phyloP scores from a whole-genome alignment of 2,888 invertebrate genomes.

The Gymnosoma rotundatum region DNA sequence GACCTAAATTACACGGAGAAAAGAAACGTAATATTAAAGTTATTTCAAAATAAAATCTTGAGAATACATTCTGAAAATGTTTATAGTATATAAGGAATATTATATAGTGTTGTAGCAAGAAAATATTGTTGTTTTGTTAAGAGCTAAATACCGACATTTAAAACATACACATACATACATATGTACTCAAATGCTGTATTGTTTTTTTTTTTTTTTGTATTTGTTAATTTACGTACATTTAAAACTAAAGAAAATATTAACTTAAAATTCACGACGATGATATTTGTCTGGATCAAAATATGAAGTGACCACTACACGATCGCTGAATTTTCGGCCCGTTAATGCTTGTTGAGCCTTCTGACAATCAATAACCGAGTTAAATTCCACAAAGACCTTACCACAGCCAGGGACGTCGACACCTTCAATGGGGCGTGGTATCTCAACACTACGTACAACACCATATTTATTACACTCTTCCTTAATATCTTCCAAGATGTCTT shows the following conservation, averaged over 20 bases:
- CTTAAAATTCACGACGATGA: slow-evolving; percentile 96
- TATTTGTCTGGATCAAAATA: slow-evolving; percentile 99
- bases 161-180: neutral
- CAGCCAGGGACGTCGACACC: slow-evolving; percentile 98
- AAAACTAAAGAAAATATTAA: slow-evolving; percentile 39
- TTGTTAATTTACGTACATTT: slow-evolving; percentile 30
- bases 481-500: slow-evolving; percentile 98
- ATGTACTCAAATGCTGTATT: neutral
- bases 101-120: slow-evolving; percentile 12
- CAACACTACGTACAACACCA: slow-evolving; percentile 96
- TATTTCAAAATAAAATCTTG: slow-evolving; percentile 24
- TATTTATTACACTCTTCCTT: slow-evolving; percentile 98
- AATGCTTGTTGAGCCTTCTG: slow-evolving; percentile 98
- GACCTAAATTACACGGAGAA: slow-evolving; percentile 38
- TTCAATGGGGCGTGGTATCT: slow-evolving; percentile 97
- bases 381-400: slow-evolving; percentile 99
- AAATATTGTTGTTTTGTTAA: slow-evolving; percentile 30
- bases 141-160: slow-evolving; percentile 46
- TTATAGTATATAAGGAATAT: slow-evolving; percentile 22
- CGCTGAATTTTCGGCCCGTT: slow-evolving; percentile 98
- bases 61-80: slow-evolving; percentile 20
- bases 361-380: slow-evolving; percentile 96
- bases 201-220: slow-evolving; percentile 28
- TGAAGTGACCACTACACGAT: slow-evolving; percentile 97
- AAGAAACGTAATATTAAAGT: slow-evolving; percentile 13